Evolutionary conservation across 2,797 vertebrate species (phyloP).

Genomic region (Semaprochilodus insignis): DNA sequence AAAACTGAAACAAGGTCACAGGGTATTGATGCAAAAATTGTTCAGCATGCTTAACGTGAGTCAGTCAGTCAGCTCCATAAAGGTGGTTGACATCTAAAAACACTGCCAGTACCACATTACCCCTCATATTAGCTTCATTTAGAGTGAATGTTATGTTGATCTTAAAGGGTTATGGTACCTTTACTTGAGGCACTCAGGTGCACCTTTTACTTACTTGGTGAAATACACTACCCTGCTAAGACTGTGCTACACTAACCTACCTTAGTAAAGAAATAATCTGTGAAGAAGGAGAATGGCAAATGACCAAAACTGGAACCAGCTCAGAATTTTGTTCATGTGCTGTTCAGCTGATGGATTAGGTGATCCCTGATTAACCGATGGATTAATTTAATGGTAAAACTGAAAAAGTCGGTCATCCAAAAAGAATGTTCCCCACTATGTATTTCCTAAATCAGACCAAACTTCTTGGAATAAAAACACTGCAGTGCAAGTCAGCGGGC

Average conservation of each 20-base stretch:
- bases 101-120: too few relatives aligned
- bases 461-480: not conserved
- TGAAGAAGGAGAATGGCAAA: not conserved
- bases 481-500: not conserved
- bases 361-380: slow-evolving; percentile 13
- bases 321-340: not conserved
- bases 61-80: too few relatives aligned
- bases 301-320: too few relatives aligned
- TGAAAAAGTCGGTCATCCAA: not conserved
- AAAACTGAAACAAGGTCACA: too few relatives aligned
- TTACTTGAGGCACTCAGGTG: too few relatives aligned
- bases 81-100: too few relatives aligned
- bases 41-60: too few relatives aligned
- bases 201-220: not conserved
- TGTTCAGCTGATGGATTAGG: not conserved
- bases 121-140: too few relatives aligned
- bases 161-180: too few relatives aligned
- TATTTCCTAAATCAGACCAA: not conserved
- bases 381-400: not conserved
- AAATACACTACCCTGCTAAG: not conserved
- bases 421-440: not conserved
- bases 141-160: too few relatives aligned
- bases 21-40: too few relatives aligned
- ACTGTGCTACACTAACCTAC: not conserved
- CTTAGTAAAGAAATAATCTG: not conserved